phyloP scores from a whole-genome alignment of 2,113 vertebrate genomes.

The Menidia beryllina region DNA sequence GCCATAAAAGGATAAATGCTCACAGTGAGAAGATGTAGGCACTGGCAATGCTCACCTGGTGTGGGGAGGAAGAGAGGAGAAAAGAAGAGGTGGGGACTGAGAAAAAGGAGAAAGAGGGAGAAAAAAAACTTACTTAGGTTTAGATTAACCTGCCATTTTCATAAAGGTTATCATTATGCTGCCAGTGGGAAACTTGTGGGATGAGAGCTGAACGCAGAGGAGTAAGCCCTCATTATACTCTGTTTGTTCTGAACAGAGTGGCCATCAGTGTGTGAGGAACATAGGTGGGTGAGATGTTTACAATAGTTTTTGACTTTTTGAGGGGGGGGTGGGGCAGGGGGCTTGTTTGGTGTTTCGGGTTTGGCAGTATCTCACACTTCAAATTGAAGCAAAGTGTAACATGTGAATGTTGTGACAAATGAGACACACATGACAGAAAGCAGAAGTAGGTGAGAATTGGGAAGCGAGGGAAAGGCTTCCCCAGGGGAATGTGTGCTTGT shows the following conservation, averaged over 20 bases:
- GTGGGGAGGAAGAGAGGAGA: constrained; percentile 53
- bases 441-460: constrained; percentile 82
- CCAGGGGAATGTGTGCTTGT: constrained; percentile 56
- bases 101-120: constrained; percentile 16
- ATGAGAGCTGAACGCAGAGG: constrained; percentile 69
- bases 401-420: constrained; percentile 83
- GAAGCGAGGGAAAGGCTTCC: constrained; percentile 72
- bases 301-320: constrained; percentile 39
- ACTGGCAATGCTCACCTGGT: constrained; percentile 78
- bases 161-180: constrained; percentile 81
- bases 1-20: constrained; percentile 69
- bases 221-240: constrained; percentile 69
- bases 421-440: constrained; percentile 74
- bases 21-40: constrained; percentile 64
- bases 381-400: constrained; percentile 84
- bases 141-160: constrained; percentile 80
- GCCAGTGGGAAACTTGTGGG: constrained; percentile 79
- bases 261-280: constrained; percentile 54
- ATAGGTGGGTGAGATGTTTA: constrained; percentile 50
- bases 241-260: constrained; percentile 68
- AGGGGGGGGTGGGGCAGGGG: constrained; percentile 7
- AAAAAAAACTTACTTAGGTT: constrained; percentile 55
- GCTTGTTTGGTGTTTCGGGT: constrained; percentile 52
- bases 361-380: constrained; percentile 83
- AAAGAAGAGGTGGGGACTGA: constrained; percentile 44